Evolutionary conservation across 2,797 vertebrate species (phyloP).

Genomic region (Peromyscus melanophrys): DNA sequence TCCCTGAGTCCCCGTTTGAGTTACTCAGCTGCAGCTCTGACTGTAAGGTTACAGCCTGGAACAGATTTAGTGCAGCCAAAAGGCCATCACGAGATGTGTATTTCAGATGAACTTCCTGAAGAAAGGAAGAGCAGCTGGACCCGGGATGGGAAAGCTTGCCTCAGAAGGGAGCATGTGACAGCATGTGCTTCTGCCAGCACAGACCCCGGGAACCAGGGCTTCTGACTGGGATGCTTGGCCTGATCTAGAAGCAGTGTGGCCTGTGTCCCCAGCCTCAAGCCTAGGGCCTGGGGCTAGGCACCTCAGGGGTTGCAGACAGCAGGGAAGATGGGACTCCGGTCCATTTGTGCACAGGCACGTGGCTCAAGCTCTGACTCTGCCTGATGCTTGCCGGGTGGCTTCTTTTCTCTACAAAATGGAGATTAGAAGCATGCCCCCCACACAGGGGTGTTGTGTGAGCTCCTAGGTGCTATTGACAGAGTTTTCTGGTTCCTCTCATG

Average conservation of each 20-base stretch:
- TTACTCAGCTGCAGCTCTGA: slow-evolving; percentile 76
- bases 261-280: background rate
- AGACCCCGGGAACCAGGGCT: background rate
- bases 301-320: background rate
- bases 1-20: background rate
- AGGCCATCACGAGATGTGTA: slow-evolving; percentile 86
- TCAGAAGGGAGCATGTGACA: slow-evolving; percentile 77
- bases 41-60: slow-evolving; percentile 84
- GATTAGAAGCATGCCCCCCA: background rate
- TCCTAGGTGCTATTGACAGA: background rate
- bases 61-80: slow-evolving; percentile 86
- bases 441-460: accelerated
- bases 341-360: accelerated
- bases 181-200: slow-evolving; percentile 69
- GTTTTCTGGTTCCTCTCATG: background rate
- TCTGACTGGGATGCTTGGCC: background rate
- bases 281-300: background rate
- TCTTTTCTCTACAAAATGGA: background rate
- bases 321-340: background rate
- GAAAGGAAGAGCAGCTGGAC: slow-evolving; percentile 88
- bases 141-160: slow-evolving; percentile 80
- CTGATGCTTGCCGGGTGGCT: background rate
- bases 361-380: background rate
- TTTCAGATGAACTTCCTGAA: slow-evolving; percentile 89
- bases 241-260: background rate